phyloP scores from a whole-genome alignment of 1,140 invertebrate genomes.

The Orchesella cincta region DNA sequence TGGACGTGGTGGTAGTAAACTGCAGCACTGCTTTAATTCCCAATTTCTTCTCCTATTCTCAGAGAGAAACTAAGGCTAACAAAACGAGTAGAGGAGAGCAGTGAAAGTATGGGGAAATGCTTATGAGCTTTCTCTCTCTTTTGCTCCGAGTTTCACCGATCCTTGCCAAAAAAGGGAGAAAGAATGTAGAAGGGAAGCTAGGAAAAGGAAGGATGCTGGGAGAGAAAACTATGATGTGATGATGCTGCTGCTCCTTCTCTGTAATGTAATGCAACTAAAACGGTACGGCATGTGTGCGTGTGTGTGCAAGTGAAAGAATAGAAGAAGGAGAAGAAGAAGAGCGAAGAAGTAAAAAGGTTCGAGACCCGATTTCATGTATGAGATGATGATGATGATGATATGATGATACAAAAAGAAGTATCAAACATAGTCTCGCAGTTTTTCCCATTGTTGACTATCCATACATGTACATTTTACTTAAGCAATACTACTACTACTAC shows the following conservation, averaged over 20 bases:
- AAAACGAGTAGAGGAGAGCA: too few relatives aligned
- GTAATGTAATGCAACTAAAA: conserved; percentile 25
- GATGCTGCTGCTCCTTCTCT: too few relatives aligned
- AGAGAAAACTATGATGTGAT: conserved; percentile 4
- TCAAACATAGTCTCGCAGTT: conserved; percentile 17
- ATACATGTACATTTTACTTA: neutral
- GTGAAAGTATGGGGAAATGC: too few relatives aligned
- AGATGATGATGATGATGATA: conserved; percentile 25
- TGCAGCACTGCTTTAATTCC: too few relatives aligned
- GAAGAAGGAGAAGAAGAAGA: neutral
- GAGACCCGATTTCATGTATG: conserved; percentile 23
- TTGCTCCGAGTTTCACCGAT: conserved; percentile 14
- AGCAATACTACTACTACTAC: neutral
- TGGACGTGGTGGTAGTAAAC: neutral
- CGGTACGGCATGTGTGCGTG: neutral
- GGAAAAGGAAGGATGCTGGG: conserved; percentile 17
- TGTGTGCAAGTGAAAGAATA: neutral
- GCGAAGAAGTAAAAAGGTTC: conserved; percentile 3
- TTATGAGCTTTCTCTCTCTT: too few relatives aligned
- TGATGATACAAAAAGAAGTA: conserved; percentile 21
- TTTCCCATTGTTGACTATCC: conserved; percentile 13
- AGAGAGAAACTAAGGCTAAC: too few relatives aligned
- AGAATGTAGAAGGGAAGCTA: neutral
- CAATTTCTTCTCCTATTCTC: neutral
- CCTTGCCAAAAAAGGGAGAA: conserved; percentile 3